phyloP scores from a whole-genome alignment of 2,113 vertebrate genomes.

The Nibea coibor region DNA sequence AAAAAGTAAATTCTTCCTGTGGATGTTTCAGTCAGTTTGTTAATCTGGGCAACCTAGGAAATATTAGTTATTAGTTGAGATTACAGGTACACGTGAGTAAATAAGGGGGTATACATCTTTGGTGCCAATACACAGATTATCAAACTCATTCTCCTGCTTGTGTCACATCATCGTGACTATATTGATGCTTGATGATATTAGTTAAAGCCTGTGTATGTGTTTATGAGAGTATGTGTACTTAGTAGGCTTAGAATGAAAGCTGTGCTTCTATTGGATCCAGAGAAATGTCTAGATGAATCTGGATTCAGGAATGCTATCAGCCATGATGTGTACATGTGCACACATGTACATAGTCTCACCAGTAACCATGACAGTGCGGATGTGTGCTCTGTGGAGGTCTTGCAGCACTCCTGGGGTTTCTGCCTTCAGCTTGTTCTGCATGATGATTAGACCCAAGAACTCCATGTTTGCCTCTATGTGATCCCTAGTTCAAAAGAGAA shows the following conservation, averaged over 20 bases:
- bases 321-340: neutral
- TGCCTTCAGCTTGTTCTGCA: conserved; percentile 98
- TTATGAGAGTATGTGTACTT: neutral
- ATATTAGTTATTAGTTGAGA: conserved; percentile 21
- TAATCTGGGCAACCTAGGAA: conserved; percentile 10
- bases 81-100: conserved; percentile 8
- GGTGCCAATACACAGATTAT: conserved; percentile 8
- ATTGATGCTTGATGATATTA: neutral
- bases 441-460: conserved; percentile 96
- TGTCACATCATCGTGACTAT: neutral
- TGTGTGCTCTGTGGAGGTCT: conserved; percentile 91
- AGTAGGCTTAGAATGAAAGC: no score
- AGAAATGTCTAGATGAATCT: no score
- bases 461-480: conserved; percentile 95
- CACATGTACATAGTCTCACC: conserved; percentile 80
- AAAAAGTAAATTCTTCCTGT: neutral
- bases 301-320: no score
- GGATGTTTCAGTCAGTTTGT: conserved; percentile 3
- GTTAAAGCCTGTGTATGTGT: neutral
- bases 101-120: neutral
- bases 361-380: conserved; percentile 98
- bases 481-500: conserved; percentile 83
- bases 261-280: no score
- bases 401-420: conserved; percentile 93
- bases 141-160: conserved; percentile 10